Evolutionary conservation across 1,140 invertebrate species (phyloP), one percentile per base, ranked within the genome.

Genomic region (Galleria mellonella): DNA sequence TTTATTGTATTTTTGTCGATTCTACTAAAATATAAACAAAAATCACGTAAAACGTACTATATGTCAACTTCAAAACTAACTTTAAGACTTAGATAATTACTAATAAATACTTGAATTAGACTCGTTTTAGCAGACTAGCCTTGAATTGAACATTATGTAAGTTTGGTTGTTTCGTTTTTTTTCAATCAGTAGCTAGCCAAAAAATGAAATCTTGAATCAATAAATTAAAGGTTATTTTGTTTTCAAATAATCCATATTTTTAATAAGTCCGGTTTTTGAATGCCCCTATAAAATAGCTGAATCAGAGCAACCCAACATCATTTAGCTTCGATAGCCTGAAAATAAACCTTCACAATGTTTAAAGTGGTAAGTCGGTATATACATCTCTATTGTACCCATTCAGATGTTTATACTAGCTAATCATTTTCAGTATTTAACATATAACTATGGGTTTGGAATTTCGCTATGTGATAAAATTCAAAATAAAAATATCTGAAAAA

Each of bases 291-390:
- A 23, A 47, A 42, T 28, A 13, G 31, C 4, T 7, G 27, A 9
- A 1, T 2, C 17, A 14, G 33, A 11, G 30, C 27, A 31, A 10
- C n/a, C 33, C 30, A 4, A 9, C 39, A 42, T 42, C 46, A 48
- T 32, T 43, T 28, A 30, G 33, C 40, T 42, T 37, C 12, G 14
- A 11, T 35, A 14, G 13, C 32, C 35, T 41, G 31, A 37, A 51
- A 39, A n/a, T 33, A 9, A 43, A 27, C 37, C 29, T 32, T 43
- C 29, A 50, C 8, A 38, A 59, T 54, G 51, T 54, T 44, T 44
- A 59, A 59, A 38, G 42, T 47, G 51, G 51, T 54, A 42, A 54
- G 46, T 43, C 13, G 30, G 8, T 31, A 31, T 10, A n/a, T 31
- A 31, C 9, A 4, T 9, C 17, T 3, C 17, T 3, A 3, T 23